phyloP scores from a whole-genome alignment of 2,113 vertebrate genomes.

The Mobula birostris region DNA sequence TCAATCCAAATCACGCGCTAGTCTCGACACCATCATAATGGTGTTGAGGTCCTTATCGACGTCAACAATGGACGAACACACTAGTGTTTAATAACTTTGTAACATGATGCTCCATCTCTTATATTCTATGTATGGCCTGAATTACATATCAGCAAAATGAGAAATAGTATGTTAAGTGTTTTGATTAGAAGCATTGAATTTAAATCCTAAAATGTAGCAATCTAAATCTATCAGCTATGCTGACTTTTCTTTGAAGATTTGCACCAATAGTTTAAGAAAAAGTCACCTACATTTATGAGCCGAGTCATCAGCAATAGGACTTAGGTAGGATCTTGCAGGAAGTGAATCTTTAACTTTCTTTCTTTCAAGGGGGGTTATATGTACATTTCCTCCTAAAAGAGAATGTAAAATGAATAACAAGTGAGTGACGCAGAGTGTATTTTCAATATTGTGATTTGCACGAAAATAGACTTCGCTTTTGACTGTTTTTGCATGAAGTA shows the following conservation, averaged over 20 bases:
- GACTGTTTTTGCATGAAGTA: neutral
- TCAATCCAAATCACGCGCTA: too few relatives aligned
- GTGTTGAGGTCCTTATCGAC: too few relatives aligned
- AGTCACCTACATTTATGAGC: slow-evolving; percentile 67
- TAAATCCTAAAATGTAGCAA: too few relatives aligned
- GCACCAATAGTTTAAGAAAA: neutral
- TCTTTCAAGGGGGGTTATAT: slow-evolving; percentile 51
- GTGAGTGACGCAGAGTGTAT: neutral
- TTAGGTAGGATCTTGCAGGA: slow-evolving; percentile 55
- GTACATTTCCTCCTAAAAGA: slow-evolving; percentile 57
- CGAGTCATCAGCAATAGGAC: slow-evolving; percentile 59
- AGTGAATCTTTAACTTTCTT: slow-evolving; percentile 53
- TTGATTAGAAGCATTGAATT: neutral
- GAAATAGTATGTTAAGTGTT: neutral
- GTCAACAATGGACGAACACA: too few relatives aligned
- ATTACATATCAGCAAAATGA: neutral
- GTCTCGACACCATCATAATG: too few relatives aligned
- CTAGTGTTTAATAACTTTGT: too few relatives aligned
- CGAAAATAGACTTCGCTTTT: neutral
- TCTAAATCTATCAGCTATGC: neutral
- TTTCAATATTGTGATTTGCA: neutral
- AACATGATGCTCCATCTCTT: too few relatives aligned
- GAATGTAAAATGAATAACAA: slow-evolving; percentile 1
- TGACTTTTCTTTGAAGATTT: neutral
- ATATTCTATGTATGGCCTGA: too few relatives aligned